Evolutionary conservation across 2,888 invertebrate species (phyloP), one percentile per base, ranked within the genome.

Genomic region (Parnassius smintheus): DNA sequence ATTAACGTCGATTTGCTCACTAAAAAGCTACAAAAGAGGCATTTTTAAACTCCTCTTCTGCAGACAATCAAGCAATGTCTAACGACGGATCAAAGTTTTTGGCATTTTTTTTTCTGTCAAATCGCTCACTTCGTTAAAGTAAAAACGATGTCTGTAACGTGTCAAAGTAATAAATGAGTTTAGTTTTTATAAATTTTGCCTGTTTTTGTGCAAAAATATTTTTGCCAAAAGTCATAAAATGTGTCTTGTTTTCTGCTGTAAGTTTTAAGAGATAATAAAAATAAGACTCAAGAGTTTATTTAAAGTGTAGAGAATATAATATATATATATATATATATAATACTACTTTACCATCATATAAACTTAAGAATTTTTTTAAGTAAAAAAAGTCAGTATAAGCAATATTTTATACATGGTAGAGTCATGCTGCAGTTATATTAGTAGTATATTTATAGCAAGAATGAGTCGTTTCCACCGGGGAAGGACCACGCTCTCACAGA

Each of bases 21-120:
- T 61, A 35, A 54, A 59, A 50, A 46, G 42, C 50, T 56, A 61
- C 18, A 45, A 56, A 56, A 56, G 44, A 49, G 44, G n/a, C 45
- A 13, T n/a, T 46, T 48, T 59, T 56, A 56, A 45, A 18, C 12
- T 51, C 13, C 51, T 61, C 51, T 61, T 61, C 41, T 53, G 59
- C 25, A 18, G 13, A 45, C 45, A 55, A 22, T 45, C 45, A 45
- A 55, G 25, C 45, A 12, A 12, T 44, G 18, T 42, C 45, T 55
- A 45, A 55, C 45, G 55, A 13, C 46, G 25, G 44, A 45, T 45
- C 45, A 42, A 25, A 12, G 8, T 46, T 53, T 25, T 46, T 52
- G 35, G 2, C 35, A 0, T 35, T 11, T 13, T 25, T 46, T 52
- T 53, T 11, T 11, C 49, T 49, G 49, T 13, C 13, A 13, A 49